Base-by-base conservation (phyloP, 2,888 invertebrate species). In the Serrognathus titanus region DNA sequence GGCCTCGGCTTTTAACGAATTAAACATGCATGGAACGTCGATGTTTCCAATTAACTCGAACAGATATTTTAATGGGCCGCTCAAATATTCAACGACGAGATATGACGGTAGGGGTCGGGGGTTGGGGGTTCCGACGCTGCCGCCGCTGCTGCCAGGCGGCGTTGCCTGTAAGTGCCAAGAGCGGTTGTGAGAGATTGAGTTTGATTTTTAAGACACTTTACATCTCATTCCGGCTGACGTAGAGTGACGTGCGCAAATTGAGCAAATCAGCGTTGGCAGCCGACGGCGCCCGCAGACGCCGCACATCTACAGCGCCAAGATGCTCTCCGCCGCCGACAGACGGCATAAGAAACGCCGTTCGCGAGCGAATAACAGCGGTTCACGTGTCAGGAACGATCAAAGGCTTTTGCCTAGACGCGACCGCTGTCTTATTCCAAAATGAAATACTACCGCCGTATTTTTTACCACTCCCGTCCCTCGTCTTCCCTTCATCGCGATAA, bases 201-300 rank as follows among this genome's bases (percentile, higher is more conserved):
- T 75, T 75, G 76, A 76, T 75, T 76, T 74, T 75, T 74, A 72
- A 76, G 76, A 75, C 74, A 74, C 73, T 75, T 75, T 74, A 73
- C 75, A 73, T 74, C 73, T 74, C 74, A 74, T 74, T 74, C 73
- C 62, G 64, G 59, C 66, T 72, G 75, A 75, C 73, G 69, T 71
- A 66, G 72, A 75, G 73, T 75, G 75, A 75, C 75, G 73, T 70
- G 69, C 71, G 73, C 73, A 75, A 75, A 75, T 76, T 76, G 75
- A 74, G 76, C 76, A 76, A 76, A 76, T 75, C 75, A 72, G 71
- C 72, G 68, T 66, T 71, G 74, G 74, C 74, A 73, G 54, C 13
- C 38, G 43, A 41, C 11, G 49, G 31, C 43, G 45, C 49, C 48
- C 48, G 39, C 57, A 48, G 57, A 52, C 48, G 52, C 48, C 48